These are phyloP conservation scores for Dorcus parallelipipedus DNA, from an alignment of 2,888 invertebrate genomes.

Conservation along the genomic window DNA sequence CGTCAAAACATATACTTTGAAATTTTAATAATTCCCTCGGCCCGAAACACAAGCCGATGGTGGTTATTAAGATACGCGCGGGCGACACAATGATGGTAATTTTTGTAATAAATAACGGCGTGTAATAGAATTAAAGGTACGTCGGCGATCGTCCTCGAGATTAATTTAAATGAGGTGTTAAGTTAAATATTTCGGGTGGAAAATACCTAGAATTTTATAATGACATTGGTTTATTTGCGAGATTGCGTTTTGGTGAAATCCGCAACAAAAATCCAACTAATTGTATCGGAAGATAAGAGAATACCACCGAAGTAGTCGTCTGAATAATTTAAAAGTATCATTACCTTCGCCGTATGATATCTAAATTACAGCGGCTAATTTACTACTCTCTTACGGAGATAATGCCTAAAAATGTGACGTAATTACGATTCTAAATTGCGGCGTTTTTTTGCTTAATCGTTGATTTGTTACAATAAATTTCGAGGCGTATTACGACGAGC, in stretches of 20 bases:
- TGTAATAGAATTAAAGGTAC: too few relatives aligned
- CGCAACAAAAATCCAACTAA: background rate
- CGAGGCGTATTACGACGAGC: background rate
- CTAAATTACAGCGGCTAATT: constrained; percentile 14
- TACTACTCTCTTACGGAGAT: background rate
- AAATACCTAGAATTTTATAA: too few relatives aligned
- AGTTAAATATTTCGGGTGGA: too few relatives aligned
- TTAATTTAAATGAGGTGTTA: too few relatives aligned
- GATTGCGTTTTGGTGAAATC: background rate
- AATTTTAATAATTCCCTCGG: too few relatives aligned
- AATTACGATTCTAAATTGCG: background rate
- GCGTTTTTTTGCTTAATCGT: background rate
- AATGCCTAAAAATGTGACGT: background rate
- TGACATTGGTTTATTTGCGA: too few relatives aligned
- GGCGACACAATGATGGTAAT: too few relatives aligned
- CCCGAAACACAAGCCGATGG: too few relatives aligned
- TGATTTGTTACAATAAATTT: background rate
- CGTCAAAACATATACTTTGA: too few relatives aligned
- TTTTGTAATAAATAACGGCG: too few relatives aligned
- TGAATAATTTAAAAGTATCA: background rate
- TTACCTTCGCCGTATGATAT: constrained; percentile 8
- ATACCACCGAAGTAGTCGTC: background rate
- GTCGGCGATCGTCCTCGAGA: too few relatives aligned
- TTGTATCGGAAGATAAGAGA: background rate
- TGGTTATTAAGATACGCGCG: too few relatives aligned